Evolutionary conservation across 2,888 invertebrate species (phyloP).

Genomic region (Drosophila algonquin): DNA sequence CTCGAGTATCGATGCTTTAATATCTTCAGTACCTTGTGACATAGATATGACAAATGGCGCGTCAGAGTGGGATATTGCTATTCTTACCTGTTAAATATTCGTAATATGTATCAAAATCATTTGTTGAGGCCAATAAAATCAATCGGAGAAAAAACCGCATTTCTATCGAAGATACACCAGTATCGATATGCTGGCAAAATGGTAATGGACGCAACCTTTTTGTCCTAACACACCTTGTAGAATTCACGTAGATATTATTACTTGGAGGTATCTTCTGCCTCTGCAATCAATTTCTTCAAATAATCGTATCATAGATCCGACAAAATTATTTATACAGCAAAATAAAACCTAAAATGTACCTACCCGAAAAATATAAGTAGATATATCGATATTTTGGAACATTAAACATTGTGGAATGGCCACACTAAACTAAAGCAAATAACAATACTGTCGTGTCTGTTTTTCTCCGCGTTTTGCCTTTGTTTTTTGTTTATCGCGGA

Average conservation of each 20-base stretch:
- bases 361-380: too few relatives aligned
- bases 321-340: too few relatives aligned
- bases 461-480: constrained; percentile 21
- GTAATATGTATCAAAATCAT: too few relatives aligned
- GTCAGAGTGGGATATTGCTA: too few relatives aligned
- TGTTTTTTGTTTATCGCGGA: constrained; percentile 10
- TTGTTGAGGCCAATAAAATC: too few relatives aligned
- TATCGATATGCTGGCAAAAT: not conserved
- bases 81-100: too few relatives aligned
- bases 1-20: not conserved
- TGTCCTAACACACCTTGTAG: not conserved
- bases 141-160: too few relatives aligned
- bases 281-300: too few relatives aligned
- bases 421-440: not conserved
- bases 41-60: too few relatives aligned
- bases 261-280: too few relatives aligned
- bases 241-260: not conserved
- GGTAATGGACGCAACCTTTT: not conserved
- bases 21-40: not conserved
- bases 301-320: too few relatives aligned
- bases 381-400: not conserved
- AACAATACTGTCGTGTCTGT: constrained; percentile 19
- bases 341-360: not conserved
- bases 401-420: not conserved
- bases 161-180: not conserved